Evolutionary conservation across 2,888 invertebrate genomes (phyloP).

Genomic region (Lasioglossum leucozonium): DNA sequence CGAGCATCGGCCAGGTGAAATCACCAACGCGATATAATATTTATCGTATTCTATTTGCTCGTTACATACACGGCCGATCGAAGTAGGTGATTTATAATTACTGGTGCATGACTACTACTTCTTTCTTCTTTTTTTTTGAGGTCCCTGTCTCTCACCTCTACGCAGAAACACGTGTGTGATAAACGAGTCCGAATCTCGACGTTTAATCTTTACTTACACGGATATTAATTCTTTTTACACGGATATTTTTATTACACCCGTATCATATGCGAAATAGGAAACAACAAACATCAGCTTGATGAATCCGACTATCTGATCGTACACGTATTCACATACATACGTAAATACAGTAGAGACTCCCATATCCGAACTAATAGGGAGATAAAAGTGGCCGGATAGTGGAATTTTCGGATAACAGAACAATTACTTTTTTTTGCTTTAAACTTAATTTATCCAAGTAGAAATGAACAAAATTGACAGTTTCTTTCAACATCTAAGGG

Average conservation of each 20-base stretch:
- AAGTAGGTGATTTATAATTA: constrained; percentile 13
- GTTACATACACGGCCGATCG: background rate
- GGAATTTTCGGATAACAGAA: too few species aligned
- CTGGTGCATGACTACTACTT: background rate
- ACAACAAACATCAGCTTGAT: background rate
- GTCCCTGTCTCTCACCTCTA: background rate
- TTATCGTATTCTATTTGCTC: background rate
- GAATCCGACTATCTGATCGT: too few species aligned
- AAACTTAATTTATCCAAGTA: too few species aligned
- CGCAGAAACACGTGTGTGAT: background rate
- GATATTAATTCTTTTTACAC: background rate
- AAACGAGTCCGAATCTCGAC: background rate
- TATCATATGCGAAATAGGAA: too few species aligned
- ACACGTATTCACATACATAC: too few species aligned
- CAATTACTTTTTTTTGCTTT: too few species aligned
- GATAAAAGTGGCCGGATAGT: too few species aligned
- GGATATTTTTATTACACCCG: background rate
- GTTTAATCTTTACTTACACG: background rate
- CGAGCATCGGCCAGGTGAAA: constrained; percentile 8
- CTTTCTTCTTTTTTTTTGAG: background rate
- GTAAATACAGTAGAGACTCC: too few species aligned
- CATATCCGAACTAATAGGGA: too few species aligned
- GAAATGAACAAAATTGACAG: too few species aligned
- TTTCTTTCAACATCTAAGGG: too few species aligned
- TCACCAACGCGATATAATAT: background rate